Percentiles rank a stretch among this genome's conserved stretches.
Conservation (phyloP, 1,140 invertebrate genomes). For the Pachypeltis micranthus region DNA sequence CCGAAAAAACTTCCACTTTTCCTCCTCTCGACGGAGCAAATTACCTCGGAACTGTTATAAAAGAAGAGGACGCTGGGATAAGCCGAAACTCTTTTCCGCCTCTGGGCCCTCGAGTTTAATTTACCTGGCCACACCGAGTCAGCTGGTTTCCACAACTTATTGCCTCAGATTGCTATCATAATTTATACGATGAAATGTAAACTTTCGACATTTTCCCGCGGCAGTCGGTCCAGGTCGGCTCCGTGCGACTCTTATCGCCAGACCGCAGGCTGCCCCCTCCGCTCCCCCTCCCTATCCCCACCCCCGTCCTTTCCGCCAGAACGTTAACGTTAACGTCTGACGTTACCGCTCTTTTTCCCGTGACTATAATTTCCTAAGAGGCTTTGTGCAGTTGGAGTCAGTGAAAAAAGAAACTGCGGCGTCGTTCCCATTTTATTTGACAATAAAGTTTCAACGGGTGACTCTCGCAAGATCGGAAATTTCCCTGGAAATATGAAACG, state of each 20-base stretch:
- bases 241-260: too few species aligned
- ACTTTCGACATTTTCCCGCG: constrained; percentile 1
- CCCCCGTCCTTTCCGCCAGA: neutral
- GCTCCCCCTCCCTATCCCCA: neutral
- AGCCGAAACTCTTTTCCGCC: neutral
- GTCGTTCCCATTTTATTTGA: neutral
- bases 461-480: too few species aligned
- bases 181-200: constrained; percentile 14
- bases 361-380: neutral
- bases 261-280: neutral
- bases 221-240: too few species aligned
- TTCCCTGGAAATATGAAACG: too few species aligned
- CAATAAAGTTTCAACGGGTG: too few species aligned
- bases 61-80: neutral
- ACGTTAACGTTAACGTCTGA: neutral
- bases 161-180: constrained; percentile 7
- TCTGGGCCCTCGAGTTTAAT: neutral
- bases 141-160: constrained; percentile 9
- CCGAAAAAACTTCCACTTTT: too few species aligned
- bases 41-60: constrained; percentile 1
- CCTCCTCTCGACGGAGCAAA: too few species aligned
- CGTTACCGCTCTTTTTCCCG: neutral
- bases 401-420: neutral
- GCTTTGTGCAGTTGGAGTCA: neutral
- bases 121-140: constrained; percentile 10